Base-by-base conservation (phyloP, 2,888 invertebrate genomes). In the Drosophila affinis region DNA sequence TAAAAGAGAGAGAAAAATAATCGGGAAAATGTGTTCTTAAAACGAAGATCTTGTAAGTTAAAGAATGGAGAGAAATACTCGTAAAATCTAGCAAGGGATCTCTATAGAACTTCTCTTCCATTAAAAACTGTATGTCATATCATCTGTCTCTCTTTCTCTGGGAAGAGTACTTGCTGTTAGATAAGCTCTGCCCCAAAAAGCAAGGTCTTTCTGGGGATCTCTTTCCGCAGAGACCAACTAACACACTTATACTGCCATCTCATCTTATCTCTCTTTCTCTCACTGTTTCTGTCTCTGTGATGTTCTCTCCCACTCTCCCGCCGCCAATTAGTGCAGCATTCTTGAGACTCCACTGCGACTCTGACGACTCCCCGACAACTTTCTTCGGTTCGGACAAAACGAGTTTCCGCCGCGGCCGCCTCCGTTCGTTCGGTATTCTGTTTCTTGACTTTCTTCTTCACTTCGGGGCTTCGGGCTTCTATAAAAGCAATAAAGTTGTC, bases 381-480 rank as follows among this genome's bases (percentile, higher is more conserved):
- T 72, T 72, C 72, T 72, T 64, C 58, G 27, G 29, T 58, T 46
- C 34, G 46, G 27, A 29, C 58, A 29, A 63, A 72, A 72, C 72
- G 32, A 72, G 72, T 72, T 72, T 72, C 18, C 34, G 63, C 55
- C 46, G 14, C 49, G 1, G 27, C 27, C 27, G 21, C 45, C 58
- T 27, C 58, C 51, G 46, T 39, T 62, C 48, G 49, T 46, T 27
- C 47, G 49, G 39, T 49, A 71, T 72, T 72, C 72, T 72, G 72
- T 54, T 72, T 72, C 54, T 71, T 71, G 52, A 71, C 71, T 71
- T 71, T 71, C 71, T 71, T 71, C 70, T 71, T 71, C 47, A 52
- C 62, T 62, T 70, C 39, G n/a, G 39, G 39, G 6, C 34, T 39
- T 39, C 9, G 52, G 48, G 62, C 62, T 71, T 49, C 45, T 57